A percentile compares a stretch with the other conserved stretches of the same genome.
Evolutionary conservation across 2,113 vertebrate species (phyloP).

Genomic region (Mugil cephalus): DNA sequence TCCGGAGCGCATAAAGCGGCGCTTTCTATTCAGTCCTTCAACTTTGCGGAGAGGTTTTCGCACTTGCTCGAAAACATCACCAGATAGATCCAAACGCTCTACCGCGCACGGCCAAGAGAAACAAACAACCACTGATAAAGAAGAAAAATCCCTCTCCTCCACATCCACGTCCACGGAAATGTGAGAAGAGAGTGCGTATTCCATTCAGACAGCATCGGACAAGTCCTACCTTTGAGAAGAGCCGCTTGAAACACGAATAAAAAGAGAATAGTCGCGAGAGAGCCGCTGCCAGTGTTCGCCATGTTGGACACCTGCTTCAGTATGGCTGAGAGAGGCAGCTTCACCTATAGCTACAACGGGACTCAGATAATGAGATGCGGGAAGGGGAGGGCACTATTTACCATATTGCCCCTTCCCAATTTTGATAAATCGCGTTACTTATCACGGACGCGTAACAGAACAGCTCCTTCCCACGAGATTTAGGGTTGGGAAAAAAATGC

Average conservation of each 20-base stretch:
- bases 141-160: background rate
- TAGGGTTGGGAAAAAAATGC: no score
- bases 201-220: background rate
- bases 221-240: conserved; percentile 88
- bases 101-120: conserved; percentile 38
- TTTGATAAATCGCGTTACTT: conserved; percentile 3
- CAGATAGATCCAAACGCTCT: conserved; percentile 29
- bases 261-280: conserved; percentile 87
- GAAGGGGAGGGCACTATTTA: conserved; percentile 63
- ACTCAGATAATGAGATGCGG: conserved; percentile 84
- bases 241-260: conserved; percentile 86
- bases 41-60: conserved; percentile 62
- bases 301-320: conserved; percentile 96
- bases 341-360: conserved; percentile 81
- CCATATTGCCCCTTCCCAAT: conserved; percentile 39
- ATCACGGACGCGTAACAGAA: background rate
- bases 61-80: conserved; percentile 40
- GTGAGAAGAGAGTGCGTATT: conserved; percentile 28
- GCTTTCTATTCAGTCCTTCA: conserved; percentile 27
- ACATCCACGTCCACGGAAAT: conserved; percentile 18
- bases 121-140: background rate
- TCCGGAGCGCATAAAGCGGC: background rate
- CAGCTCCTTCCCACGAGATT: no score
- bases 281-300: conserved; percentile 88
- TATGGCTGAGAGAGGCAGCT: conserved; percentile 86